phyloP scores from a whole-genome alignment of 2,113 vertebrate genomes.

The Aleadryas rufinucha region DNA sequence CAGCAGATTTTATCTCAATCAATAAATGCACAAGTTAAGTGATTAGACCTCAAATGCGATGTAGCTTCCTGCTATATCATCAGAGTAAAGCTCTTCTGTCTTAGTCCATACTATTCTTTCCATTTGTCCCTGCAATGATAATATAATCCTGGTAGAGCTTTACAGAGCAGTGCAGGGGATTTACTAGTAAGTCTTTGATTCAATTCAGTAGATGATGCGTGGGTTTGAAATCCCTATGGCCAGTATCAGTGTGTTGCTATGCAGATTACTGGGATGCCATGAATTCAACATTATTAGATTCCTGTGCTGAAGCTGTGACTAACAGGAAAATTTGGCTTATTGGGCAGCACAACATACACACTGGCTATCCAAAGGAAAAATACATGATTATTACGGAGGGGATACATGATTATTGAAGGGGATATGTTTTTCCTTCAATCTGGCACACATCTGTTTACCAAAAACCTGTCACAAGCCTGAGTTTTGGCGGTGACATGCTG shows the following conservation, averaged over 20 bases:
- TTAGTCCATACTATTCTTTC: slow-evolving; percentile 8
- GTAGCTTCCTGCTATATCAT: neutral
- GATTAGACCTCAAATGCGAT: slow-evolving; percentile 8
- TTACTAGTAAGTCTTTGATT: slow-evolving; percentile 42
- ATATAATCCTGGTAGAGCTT: slow-evolving; percentile 49
- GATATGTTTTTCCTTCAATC: neutral
- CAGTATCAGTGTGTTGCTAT: slow-evolving; percentile 14
- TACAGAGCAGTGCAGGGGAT: slow-evolving; percentile 19
- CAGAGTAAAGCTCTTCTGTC: slow-evolving; percentile 10
- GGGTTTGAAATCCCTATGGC: slow-evolving; percentile 17
- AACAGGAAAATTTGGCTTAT: slow-evolving; percentile 8
- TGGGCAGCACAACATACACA: neutral
- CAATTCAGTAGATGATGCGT: slow-evolving; percentile 15
- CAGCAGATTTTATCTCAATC: neutral
- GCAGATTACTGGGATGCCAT: slow-evolving; percentile 30
- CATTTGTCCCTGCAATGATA: slow-evolving; percentile 29
- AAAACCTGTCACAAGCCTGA: neutral
- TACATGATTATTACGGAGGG: neutral
- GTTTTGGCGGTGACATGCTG: neutral
- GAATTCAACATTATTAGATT: neutral
- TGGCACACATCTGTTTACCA: neutral
- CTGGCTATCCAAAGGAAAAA: neutral
- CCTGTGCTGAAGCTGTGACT: neutral
- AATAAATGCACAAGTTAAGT: slow-evolving; percentile 6
- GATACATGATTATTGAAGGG: neutral